These are phyloP conservation scores for Tinea semifulvella DNA, from an alignment of 2,888 invertebrate genomes.

Conservation along the genomic window DNA sequence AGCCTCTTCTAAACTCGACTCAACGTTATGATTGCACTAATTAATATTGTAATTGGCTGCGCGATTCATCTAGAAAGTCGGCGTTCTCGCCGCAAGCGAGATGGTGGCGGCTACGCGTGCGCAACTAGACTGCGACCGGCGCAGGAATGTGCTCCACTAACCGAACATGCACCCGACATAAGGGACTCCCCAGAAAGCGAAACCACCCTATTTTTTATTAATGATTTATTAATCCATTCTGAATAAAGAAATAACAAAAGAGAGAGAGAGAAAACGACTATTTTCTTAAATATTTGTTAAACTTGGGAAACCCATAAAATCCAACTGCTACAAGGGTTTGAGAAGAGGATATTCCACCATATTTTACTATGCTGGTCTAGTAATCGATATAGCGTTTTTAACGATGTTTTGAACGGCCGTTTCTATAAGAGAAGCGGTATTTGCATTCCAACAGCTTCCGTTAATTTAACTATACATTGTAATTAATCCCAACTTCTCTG, in stretches of 20 bases:
- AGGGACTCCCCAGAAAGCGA: constrained; percentile 13
- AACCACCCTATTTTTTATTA: no score
- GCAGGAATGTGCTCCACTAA: constrained; percentile 14
- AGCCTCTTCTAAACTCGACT: constrained; percentile 50
- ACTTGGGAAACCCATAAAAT: no score
- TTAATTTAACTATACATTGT: background rate
- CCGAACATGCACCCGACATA: constrained; percentile 6
- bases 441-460: background rate
- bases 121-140: constrained; percentile 43
- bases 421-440: no score
- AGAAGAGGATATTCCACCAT: no score
- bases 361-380: no score
- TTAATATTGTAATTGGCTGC: constrained; percentile 64
- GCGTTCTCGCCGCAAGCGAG: constrained; percentile 46
- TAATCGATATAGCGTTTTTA: no score
- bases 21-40: constrained; percentile 55
- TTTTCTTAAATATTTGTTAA: no score
- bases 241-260: background rate
- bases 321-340: no score
- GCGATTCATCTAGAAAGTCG: constrained; percentile 63
- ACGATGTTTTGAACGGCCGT: no score
- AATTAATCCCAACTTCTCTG: background rate
- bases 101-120: constrained; percentile 29
- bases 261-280: no score
- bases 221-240: no score